Percentiles rank a stretch among this genome's conserved stretches.
phyloP scores from a whole-genome alignment of 1,140 invertebrate species.

The Mylabris phalerata region DNA sequence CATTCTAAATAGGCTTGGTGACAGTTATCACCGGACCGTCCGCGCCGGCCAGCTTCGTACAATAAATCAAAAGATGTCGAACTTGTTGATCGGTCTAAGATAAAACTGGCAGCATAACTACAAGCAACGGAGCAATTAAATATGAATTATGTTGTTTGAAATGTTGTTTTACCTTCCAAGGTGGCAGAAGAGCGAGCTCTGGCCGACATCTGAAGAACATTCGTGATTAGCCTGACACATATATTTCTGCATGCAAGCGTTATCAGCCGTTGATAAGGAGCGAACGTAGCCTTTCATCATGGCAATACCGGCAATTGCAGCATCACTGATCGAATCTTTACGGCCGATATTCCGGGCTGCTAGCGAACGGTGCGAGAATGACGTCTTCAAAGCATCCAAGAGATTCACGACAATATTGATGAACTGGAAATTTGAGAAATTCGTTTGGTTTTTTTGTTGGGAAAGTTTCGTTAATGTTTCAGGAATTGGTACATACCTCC shows the following conservation, averaged over 20 bases:
- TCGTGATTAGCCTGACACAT: conserved; percentile 84
- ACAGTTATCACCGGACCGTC: conserved; percentile 77
- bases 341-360: conserved; percentile 72
- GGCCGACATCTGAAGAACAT: conserved; percentile 74
- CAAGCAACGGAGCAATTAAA: conserved; percentile 22
- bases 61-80: conserved; percentile 68
- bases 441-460: too few species aligned
- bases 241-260: conserved; percentile 71
- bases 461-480: too few species aligned
- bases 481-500: conserved; percentile 61
- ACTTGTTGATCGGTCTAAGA: conserved; percentile 65
- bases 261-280: conserved; percentile 72
- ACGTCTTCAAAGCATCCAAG: conserved; percentile 81
- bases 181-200: conserved; percentile 82
- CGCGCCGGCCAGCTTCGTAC: conserved; percentile 75
- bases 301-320: conserved; percentile 73
- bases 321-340: conserved; percentile 79
- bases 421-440: conserved; percentile 54
- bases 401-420: conserved; percentile 86
- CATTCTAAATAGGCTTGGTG: conserved; percentile 74
- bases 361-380: conserved; percentile 81
- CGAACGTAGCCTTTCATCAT: conserved; percentile 84
- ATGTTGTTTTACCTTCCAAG: conserved; percentile 76
- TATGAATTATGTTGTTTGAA: background rate
- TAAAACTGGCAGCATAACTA: conserved; percentile 79